Conservation (phyloP, 2,888 invertebrate species). For the Geophilus truncorum region DNA sequence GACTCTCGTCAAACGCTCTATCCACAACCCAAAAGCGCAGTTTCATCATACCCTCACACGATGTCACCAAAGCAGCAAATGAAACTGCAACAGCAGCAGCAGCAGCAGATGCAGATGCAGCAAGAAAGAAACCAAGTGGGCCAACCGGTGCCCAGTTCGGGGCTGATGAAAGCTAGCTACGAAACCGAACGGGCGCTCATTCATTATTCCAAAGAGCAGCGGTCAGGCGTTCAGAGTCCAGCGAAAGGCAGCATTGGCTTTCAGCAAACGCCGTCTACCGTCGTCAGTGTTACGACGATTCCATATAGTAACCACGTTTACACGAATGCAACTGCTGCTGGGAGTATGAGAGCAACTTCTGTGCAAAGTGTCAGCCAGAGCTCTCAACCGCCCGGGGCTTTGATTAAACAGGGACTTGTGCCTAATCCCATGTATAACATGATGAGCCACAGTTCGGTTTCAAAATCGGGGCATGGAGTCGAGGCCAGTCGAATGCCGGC, state of each 20-base stretch:
- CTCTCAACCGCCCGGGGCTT: constrained; percentile 33
- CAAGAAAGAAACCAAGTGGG: constrained; percentile 36
- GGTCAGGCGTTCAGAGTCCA: not conserved
- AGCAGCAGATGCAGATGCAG: constrained; percentile 35
- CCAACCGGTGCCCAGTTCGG: not conserved
- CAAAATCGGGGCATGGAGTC: not conserved
- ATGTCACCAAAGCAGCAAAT: constrained; percentile 38
- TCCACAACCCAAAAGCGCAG: not conserved
- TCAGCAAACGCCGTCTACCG: not conserved
- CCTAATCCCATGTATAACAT: constrained; percentile 48
- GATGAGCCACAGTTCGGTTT: not conserved
- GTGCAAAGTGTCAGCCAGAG: not conserved
- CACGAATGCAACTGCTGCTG: constrained; percentile 23
- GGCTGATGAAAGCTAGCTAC: not conserved
- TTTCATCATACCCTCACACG: constrained; percentile 1
- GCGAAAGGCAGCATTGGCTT: not conserved
- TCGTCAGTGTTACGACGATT: constrained; percentile 29
- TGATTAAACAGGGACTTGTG: constrained; percentile 49
- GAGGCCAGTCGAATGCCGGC: not conserved
- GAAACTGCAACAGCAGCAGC: constrained; percentile 36
- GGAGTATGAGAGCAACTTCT: constrained; percentile 10
- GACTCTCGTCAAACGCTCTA: not conserved
- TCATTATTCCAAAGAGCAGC: not conserved
- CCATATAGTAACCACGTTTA: constrained; percentile 32
- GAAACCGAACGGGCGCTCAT: not conserved